Evolutionary conservation across 2,113 vertebrate genomes (phyloP), one percentile per base, ranked within the genome.

Genomic region (Sebastes fasciatus): DNA sequence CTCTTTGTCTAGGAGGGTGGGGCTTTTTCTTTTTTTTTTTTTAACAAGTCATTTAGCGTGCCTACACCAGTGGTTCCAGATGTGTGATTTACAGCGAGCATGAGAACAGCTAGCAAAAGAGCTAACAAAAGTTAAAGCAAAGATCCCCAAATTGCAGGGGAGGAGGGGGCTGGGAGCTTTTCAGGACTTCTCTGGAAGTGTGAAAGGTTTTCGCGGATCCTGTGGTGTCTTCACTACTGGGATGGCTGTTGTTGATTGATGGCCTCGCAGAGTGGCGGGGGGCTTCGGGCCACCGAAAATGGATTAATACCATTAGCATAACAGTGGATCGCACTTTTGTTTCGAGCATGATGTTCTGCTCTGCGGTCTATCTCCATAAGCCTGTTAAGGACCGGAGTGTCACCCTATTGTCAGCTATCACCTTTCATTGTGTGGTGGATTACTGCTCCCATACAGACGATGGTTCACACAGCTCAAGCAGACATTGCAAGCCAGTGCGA

Each of bases 301-400:
- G 83, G 91, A 92, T 92, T 89, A 90, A 89, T 66, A 13, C 4
- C 61, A 94, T 94, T 94, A 87, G 88, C 93, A 94, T 94, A 90
- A 94, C 90, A 94, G 79, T 90, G 87, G 79, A 23, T 62, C 2
- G 13, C 86, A 84, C 84, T 85, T 91, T 94, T 92, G 89, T 91
- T 85, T 82, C 6, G 43, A 68, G 73, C 42, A 54, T 84, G 79
- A 92, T 89, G 77, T 83, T 92, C 85, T 82, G 52, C 77, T 67
- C 89, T 19, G 16, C 5, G 9, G 89, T 90, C 82, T 77, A 78
- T 87, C 88, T 87, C 85, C 48, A n/a, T 91, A 91, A 93, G 88
- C 91, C 91, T 91, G 83, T 93, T 91, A 89, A 83, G 77, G 55
- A 73, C 13, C 70, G 5, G 76, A 68, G 77, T 82, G 88, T 74